Percentiles rank a stretch among this genome's conserved stretches.
These are phyloP conservation scores for Nyctibius grandis DNA, from an alignment of 2,797 vertebrate species.

Conservation along the genomic window DNA sequence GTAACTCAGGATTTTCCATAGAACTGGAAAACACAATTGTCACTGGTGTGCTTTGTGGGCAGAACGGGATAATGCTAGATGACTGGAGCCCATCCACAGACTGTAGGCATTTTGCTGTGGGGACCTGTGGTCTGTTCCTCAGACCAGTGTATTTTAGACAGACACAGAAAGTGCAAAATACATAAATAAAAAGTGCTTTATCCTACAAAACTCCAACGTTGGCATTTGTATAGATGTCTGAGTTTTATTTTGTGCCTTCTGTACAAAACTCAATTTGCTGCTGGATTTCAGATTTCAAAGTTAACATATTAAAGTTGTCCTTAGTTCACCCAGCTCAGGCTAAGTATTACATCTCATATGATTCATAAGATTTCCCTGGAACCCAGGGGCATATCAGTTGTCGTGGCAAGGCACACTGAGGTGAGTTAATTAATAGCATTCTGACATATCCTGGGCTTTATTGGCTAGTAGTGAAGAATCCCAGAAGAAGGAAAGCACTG, in stretches of 20 bases:
- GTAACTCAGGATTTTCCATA: not conserved
- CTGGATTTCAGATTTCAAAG: not conserved
- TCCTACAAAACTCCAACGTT: not conserved
- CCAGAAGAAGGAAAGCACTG: constrained; percentile 1
- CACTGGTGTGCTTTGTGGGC: not conserved
- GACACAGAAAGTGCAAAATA: not conserved
- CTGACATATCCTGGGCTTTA: constrained; percentile 11
- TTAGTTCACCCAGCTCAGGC: constrained; percentile 21
- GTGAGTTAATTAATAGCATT: constrained; percentile 38
- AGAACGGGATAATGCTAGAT: not conserved
- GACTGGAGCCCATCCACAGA: not conserved
- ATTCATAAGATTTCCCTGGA: not conserved
- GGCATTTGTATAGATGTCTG: not conserved
- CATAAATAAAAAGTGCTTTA: not conserved
- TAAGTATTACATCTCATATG: not conserved
- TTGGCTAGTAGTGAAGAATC: constrained; percentile 8
- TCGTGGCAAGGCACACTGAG: not conserved
- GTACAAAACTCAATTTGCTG: not conserved
- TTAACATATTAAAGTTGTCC: not conserved
- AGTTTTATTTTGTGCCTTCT: not conserved
- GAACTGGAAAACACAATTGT: not conserved
- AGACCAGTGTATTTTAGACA: not conserved
- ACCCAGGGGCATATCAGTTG: constrained; percentile 4
- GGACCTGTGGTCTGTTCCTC: not conserved
- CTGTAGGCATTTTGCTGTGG: not conserved